phyloP scores from a whole-genome alignment of 2,797 vertebrate species.

The Pelodytes ibericus region DNA sequence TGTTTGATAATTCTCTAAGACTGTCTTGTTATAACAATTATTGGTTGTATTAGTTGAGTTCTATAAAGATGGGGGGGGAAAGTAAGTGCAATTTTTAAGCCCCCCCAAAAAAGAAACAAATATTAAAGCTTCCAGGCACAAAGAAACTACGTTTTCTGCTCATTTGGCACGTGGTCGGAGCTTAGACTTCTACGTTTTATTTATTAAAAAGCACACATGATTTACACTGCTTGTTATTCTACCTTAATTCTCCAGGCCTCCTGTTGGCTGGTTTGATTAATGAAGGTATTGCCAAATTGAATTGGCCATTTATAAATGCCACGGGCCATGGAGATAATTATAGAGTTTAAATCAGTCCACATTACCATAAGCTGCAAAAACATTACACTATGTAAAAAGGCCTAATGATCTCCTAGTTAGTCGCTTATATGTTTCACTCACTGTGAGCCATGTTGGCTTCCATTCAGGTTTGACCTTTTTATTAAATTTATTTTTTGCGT shows the following conservation, averaged over 20 bases:
- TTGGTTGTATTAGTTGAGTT: too few relatives aligned
- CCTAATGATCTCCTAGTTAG: slow-evolving; percentile 54
- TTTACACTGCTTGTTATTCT: slow-evolving; percentile 56
- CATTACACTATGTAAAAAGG: slow-evolving; percentile 59
- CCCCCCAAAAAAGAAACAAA: too few relatives aligned
- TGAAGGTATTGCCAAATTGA: slow-evolving; percentile 67
- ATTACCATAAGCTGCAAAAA: slow-evolving; percentile 70
- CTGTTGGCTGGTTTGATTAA: slow-evolving; percentile 68
- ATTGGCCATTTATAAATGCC: slow-evolving; percentile 69
- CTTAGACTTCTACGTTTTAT: slow-evolving; percentile 34
- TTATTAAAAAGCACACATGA: slow-evolving; percentile 46
- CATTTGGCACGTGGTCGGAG: slow-evolving; percentile 53
- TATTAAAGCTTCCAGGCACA: not conserved
- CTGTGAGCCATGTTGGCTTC: slow-evolving; percentile 56
- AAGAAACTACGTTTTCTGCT: slow-evolving; percentile 34
- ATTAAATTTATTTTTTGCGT: slow-evolving; percentile 49
- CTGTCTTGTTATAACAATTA: too few relatives aligned
- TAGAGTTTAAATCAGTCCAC: slow-evolving; percentile 67
- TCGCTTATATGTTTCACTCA: slow-evolving; percentile 21
- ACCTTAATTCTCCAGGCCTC: slow-evolving; percentile 58
- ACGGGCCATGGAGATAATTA: slow-evolving; percentile 67
- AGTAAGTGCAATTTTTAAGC: too few relatives aligned
- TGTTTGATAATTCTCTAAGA: too few relatives aligned
- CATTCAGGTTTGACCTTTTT: slow-evolving; percentile 48
- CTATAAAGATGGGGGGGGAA: too few relatives aligned